Base-by-base conservation (phyloP, 2,797 vertebrate species). In the Enteromius fasciolatus region DNA sequence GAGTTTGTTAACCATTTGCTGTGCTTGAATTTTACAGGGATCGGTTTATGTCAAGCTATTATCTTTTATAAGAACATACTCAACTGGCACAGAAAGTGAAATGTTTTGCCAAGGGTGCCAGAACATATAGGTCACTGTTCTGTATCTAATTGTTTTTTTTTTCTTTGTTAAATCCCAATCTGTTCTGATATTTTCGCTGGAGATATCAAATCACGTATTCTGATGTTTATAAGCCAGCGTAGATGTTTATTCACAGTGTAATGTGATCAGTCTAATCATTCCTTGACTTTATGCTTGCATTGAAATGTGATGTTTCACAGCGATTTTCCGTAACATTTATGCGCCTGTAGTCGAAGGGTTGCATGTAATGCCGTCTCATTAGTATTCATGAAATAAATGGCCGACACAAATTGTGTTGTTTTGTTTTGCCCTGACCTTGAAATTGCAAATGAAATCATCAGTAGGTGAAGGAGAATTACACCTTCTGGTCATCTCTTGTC, bases 331-430 rank as follows among this genome's bases (percentile, higher is more conserved):
- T 78, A 39, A 48, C 39, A 1, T 46, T 64, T 25, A 63, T 57
- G 12, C 25, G n/a, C 33, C 63, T 63, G 31, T 57, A 25, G 52
- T 66, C 78, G 52, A 85, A 76, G 31, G 36, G 61, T 59, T 67
- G 25, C 36, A 41, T 68, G 69, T 66, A 70, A 77, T 50, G 54
- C 46, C n/a, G 33, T 59, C 78, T 77, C 28, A 83, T 84, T 85
- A 63, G 54, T 83, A 86, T 86, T 83, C 88, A 84, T 84, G 50
- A 81, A 72, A 23, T 83, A 36, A 83, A 72, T 61, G 25, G 31
- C 76, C 25, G 57, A 82, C 63, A 69, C 83, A 85, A 84, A 86
- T 84, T 68, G 64, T 44, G 52, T 84, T 44, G 70, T 75, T 68
- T 68, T 79, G 80, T 78, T 77, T 75, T 63, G 75, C 67, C 36